Conservation (phyloP, 1,140 invertebrate species). For the Lamellibrachia luymesi region DNA sequence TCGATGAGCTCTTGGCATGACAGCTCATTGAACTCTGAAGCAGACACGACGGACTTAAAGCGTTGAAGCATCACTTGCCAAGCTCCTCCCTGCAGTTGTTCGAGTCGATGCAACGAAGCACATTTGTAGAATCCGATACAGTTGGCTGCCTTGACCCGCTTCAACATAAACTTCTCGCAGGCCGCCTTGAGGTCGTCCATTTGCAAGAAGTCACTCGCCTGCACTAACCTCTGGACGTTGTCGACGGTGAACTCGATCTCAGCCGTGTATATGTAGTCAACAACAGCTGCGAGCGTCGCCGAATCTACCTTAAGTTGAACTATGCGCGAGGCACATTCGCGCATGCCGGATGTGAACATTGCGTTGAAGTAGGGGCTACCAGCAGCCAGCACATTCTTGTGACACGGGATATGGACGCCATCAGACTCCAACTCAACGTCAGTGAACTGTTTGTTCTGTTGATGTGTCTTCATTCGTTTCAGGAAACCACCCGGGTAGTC, state of each 20-base stretch:
- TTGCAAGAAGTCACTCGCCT: slow-evolving; percentile 15
- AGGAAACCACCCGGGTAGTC: no score
- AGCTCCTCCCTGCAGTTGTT: not conserved
- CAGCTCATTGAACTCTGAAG: not conserved
- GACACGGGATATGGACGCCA: not conserved
- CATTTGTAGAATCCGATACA: slow-evolving; percentile 12
- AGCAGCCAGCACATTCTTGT: not conserved
- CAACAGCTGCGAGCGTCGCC: not conserved
- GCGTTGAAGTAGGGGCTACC: not conserved
- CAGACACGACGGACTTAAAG: not conserved
- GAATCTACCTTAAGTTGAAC: not conserved
- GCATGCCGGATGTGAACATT: slow-evolving; percentile 12
- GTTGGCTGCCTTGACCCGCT: not conserved
- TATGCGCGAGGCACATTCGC: not conserved
- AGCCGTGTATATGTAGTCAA: slow-evolving; percentile 20
- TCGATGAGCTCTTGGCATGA: not conserved
- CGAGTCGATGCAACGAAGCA: not conserved
- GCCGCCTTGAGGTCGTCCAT: not conserved
- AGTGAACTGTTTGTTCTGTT: not conserved
- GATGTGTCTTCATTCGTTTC: no score
- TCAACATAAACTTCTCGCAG: not conserved
- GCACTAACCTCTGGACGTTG: slow-evolving; percentile 15
- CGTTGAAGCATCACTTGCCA: not conserved
- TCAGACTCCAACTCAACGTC: not conserved
- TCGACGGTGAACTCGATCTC: slow-evolving; percentile 13